A percentile compares a stretch with the other conserved stretches of the same genome.
Conservation (phyloP, 2,888 invertebrate genomes). For the Aquatica leii region DNA sequence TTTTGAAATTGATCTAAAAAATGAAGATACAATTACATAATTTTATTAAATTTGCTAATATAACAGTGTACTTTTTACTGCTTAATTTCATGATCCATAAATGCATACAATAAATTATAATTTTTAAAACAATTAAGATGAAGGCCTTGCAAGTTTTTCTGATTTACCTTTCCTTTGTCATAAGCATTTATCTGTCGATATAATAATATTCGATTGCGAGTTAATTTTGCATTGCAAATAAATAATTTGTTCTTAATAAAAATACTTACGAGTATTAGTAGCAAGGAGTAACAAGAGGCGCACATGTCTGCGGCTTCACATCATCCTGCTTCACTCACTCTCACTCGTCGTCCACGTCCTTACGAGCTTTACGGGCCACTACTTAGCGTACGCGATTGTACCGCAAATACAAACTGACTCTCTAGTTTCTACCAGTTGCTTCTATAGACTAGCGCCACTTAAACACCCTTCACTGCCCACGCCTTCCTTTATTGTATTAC, state of each 20-base stretch:
- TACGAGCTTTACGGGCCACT: conserved; percentile 54
- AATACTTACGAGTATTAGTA: conserved; percentile 47
- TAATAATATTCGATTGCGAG: neutral
- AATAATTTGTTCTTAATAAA: neutral
- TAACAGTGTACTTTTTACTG: no score
- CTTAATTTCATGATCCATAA: no score
- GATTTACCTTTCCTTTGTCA: conserved; percentile 18
- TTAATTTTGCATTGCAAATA: neutral
- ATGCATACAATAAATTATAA: no score
- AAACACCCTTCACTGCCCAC: conserved; percentile 36
- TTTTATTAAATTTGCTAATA: no score
- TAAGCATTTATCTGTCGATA: neutral
- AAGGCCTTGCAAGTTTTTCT: conserved; percentile 21
- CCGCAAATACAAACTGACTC: conserved; percentile 34
- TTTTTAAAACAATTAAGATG: conserved; percentile 16
- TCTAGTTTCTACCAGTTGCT: conserved; percentile 27
- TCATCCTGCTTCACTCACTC: conserved; percentile 54
- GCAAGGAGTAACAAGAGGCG: conserved; percentile 52
- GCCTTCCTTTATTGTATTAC: conserved; percentile 15
- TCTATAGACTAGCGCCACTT: conserved; percentile 34
- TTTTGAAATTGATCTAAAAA: no score
- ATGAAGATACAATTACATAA: no score
- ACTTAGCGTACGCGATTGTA: conserved; percentile 30
- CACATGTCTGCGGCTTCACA: conserved; percentile 55
- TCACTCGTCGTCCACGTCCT: conserved; percentile 53